Evolutionary conservation across 2,888 invertebrate species (phyloP), one percentile per base, ranked within the genome.

Genomic region (Xestia xanthographa): DNA sequence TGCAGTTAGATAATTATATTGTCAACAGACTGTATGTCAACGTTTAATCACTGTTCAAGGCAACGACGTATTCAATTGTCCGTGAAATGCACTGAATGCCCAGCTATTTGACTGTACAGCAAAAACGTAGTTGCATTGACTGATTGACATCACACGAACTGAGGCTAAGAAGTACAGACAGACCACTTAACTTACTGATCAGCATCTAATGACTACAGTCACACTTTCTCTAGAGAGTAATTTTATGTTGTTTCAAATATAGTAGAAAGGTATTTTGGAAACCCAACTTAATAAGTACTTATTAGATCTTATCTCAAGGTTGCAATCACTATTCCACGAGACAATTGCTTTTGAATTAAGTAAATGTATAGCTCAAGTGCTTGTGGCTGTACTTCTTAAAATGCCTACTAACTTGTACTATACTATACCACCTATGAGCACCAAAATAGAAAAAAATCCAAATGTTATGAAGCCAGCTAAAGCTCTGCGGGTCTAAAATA

Each of bases 11-110:
- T 50, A 66, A 80, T 70, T 81, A 80, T 43, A 48, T 65, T 82
- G 82, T 65, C 77, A 76, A 65, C 77, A 71, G 67, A 29, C 50
- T 41, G 56, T 50, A 77, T 62, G 77, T 62, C 76, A 78, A n/a
- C 77, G 48, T 68, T 60, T 66, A 69, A 74, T 80, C 38, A 20
- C 34, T 14, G 68, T 53, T 45, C 43, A 72, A 72, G 60, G 34
- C 48, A 58, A 60, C 63, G 71, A 63, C 45, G 14, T 56, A 45
- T 45, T 43, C 14, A 62, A 67, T 58, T 66, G 77, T 45, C 66
- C 66, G 50, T 80, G 58, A 71, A 66, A 77, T 77, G 14, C 41
- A 26, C 20, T 14, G 45, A 66, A 71, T 77, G 14, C 41, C 22
- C 20, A 20, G 45, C 56, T 60, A 68, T 66, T 41, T 66, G 8